These are phyloP conservation scores for Datnioides undecimradiatus DNA, from an alignment of 2,113 vertebrate genomes.

Conservation along the genomic window DNA sequence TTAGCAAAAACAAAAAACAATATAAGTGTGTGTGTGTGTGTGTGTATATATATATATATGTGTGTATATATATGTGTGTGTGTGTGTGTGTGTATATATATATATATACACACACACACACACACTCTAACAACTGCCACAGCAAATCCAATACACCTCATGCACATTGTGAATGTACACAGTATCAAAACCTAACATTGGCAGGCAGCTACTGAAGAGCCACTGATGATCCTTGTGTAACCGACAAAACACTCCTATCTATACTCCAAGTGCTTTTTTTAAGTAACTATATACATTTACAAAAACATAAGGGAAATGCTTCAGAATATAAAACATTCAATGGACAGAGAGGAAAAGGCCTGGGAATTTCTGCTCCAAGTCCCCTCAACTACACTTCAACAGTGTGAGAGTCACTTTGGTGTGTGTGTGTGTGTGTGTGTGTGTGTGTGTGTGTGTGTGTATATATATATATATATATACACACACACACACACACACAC, in stretches of 20 bases:
- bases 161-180: conserved; percentile 73
- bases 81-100: too few relatives aligned
- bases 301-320: conserved; percentile 62
- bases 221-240: conserved; percentile 52
- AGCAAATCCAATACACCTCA: conserved; percentile 71
- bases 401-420: conserved; percentile 38
- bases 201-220: conserved; percentile 69
- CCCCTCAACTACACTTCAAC: conserved; percentile 2
- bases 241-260: conserved; percentile 49
- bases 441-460: too few relatives aligned
- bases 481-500: too few relatives aligned
- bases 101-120: too few relatives aligned
- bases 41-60: too few relatives aligned
- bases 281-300: conserved; percentile 48
- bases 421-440: too few relatives aligned
- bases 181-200: conserved; percentile 74
- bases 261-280: conserved; percentile 64
- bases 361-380: conserved; percentile 35
- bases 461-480: too few relatives aligned
- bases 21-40: too few relatives aligned
- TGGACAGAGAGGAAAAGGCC: conserved; percentile 43
- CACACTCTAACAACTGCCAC: conserved; percentile 51
- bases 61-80: too few relatives aligned
- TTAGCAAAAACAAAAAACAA: too few relatives aligned
- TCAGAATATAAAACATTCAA: conserved; percentile 71